Evolutionary conservation across 2,113 vertebrate genomes (phyloP).

Genomic region (Acinonyx jubatus): DNA sequence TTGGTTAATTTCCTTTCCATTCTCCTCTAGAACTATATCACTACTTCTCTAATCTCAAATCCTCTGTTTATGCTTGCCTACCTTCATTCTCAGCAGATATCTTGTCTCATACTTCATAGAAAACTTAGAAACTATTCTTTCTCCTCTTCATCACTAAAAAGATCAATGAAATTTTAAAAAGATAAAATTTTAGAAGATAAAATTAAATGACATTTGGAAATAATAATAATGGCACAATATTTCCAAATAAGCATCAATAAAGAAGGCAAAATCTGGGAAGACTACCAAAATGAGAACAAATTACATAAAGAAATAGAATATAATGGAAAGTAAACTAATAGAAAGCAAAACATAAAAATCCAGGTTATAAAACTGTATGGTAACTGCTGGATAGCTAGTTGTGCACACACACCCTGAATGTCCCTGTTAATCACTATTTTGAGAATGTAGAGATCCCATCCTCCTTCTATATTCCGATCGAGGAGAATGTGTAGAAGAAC

Average conservation of each 20-base stretch:
- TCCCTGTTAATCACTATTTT: neutral
- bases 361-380: neutral
- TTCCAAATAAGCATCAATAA: slow-evolving; percentile 19
- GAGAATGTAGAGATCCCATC: neutral
- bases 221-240: neutral
- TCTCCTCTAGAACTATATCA: neutral
- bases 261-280: neutral
- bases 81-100: neutral
- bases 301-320: neutral
- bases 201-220: slow-evolving; percentile 2
- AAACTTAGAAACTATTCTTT: neutral
- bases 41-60: slow-evolving; percentile 5
- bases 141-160: neutral
- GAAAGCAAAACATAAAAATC: neutral
- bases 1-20: slow-evolving; percentile 27
- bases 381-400: neutral
- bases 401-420: neutral
- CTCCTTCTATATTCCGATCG: neutral
- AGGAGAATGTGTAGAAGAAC: neutral
- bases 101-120: neutral
- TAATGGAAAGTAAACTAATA: neutral
- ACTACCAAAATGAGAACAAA: neutral
- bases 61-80: neutral
- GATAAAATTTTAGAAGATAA: neutral
- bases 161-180: neutral